Evolutionary conservation across 2,797 vertebrate species (phyloP), one percentile per base, ranked within the genome.

Genomic region (Percopsis omiscomaycus): DNA sequence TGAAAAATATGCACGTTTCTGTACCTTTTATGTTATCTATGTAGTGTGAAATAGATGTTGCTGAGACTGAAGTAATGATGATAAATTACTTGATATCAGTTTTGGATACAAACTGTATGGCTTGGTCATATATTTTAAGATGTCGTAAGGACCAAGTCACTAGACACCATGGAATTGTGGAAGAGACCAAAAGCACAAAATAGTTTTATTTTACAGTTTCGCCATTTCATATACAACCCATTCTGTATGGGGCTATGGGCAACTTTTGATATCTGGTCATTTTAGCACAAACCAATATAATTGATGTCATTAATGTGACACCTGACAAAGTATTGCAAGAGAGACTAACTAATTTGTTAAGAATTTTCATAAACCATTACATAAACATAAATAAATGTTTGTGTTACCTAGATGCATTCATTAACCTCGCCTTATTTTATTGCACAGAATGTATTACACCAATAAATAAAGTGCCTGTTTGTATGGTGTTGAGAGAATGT

Each of bases 61-160:
- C 70, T 55, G 74, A 77, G 68, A 84, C 77, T 80, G 75, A 81
- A 77, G 64, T 67, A 81, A 67, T 80, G 81, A 80, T 85, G 78
- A 83, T 65, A 53, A 61, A 72, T 75, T 71, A 75, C 66, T 80
- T 70, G 58, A 69, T 84, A 72, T 77, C 11, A 16, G 14, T 78
- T 61, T 61, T 77, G 37, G 47, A 61, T 67, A 63, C 61, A 63
- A 68, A 54, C 47, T 68, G 30, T 79, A 10, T 69, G 28, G 63
- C 73, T 65, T 79, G 61, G 84, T 80, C 16, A 5, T 71, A 22
- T 46, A 50, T 54, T 5, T 54, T 60, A 9, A 44, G 32, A 14
- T 47, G n/a, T 16, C 44, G 48, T 61, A 2, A 42, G 8, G 6
- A 42, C 37, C 37, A 42, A 42, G 37, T 42, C 22, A 22, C 22